Conservation (phyloP, 2,888 invertebrate genomes). For the Agelastica alni region DNA sequence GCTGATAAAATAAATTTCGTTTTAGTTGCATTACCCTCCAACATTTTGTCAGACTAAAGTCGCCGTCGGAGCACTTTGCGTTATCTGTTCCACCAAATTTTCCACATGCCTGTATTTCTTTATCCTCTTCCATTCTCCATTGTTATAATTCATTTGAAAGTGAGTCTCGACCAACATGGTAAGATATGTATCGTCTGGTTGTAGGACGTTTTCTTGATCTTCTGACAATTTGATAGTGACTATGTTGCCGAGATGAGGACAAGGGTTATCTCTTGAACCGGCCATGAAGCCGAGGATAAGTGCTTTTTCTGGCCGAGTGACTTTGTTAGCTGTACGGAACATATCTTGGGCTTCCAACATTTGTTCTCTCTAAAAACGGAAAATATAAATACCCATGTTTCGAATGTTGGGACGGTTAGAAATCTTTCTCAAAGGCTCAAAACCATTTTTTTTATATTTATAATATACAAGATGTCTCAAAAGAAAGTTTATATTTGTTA, state of each 20-base stretch:
- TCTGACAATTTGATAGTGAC: constrained; percentile 95
- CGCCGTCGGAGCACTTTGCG: constrained; percentile 49
- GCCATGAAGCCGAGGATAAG: constrained; percentile 98
- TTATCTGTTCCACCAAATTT: constrained; percentile 51
- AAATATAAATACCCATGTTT: too few species aligned
- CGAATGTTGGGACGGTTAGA: too few species aligned
- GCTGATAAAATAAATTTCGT: too few species aligned
- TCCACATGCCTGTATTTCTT: constrained; percentile 86
- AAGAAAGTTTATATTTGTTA: too few species aligned
- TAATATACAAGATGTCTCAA: too few species aligned
- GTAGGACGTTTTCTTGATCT: constrained; percentile 83
- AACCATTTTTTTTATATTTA: too few species aligned
- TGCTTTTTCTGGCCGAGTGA: constrained; percentile 95
- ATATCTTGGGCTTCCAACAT: constrained; percentile 97
- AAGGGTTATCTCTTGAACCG: constrained; percentile 96
- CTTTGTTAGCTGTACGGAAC: constrained; percentile 94
- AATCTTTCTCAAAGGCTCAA: too few species aligned
- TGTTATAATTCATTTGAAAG: constrained; percentile 98
- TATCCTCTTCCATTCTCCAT: constrained; percentile 95
- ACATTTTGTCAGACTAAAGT: constrained; percentile 41
- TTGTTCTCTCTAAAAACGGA: constrained; percentile 81
- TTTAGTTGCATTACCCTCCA: constrained; percentile 26
- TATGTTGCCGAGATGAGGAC: constrained; percentile 95
- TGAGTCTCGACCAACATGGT: constrained; percentile 89
- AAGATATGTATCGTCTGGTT: constrained; percentile 79